Percentiles rank a stretch among this genome's conserved stretches.
phyloP scores from a whole-genome alignment of 2,113 vertebrate species.

The Turnix velox region DNA sequence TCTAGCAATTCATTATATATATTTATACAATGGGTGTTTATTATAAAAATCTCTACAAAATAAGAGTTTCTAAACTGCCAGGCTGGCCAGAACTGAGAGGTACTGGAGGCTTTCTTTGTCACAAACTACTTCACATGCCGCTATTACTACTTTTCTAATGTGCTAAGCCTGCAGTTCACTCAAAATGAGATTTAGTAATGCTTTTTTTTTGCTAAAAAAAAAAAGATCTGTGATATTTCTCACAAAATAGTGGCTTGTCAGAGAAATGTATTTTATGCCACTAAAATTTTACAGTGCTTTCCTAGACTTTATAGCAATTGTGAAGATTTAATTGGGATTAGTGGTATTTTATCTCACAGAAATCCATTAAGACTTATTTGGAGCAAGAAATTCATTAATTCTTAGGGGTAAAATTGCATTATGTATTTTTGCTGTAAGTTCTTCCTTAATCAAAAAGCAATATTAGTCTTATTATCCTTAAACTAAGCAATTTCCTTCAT shows the following conservation, averaged over 20 bases:
- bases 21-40: neutral
- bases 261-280: neutral
- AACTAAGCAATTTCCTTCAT: slow-evolving; percentile 6
- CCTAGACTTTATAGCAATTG: neutral
- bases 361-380: slow-evolving; percentile 37
- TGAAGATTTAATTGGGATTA: slow-evolving; percentile 31
- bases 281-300: neutral
- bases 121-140: neutral
- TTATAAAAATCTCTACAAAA: neutral
- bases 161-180: neutral
- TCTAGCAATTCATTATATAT: neutral
- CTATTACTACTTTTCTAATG: neutral
- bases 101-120: neutral
- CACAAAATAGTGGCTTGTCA: neutral
- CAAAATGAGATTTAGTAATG: neutral
- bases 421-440: slow-evolving; percentile 5
- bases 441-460: slow-evolving; percentile 4
- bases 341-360: slow-evolving; percentile 2
- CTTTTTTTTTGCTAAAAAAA: neutral
- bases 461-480: neutral
- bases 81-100: neutral
- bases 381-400: slow-evolving; percentile 19
- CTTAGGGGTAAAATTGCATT: slow-evolving; percentile 9
- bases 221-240: neutral
- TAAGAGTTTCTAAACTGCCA: neutral